Conservation (phyloP, 2,888 invertebrate species). For the Bibio marci region DNA sequence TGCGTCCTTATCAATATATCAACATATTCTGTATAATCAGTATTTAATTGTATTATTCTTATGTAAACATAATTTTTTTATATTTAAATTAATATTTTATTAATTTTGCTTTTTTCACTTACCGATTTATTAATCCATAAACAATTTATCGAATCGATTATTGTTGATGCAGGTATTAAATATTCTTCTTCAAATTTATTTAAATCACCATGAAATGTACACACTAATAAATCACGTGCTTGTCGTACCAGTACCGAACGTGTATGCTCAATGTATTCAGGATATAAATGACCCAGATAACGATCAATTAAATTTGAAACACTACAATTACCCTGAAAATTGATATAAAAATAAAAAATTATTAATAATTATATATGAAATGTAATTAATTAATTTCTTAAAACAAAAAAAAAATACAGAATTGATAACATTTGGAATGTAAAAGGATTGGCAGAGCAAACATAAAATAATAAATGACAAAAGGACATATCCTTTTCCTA, state of each 20-base stretch:
- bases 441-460: too few species aligned
- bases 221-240: slow-evolving; percentile 48
- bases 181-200: slow-evolving; percentile 43
- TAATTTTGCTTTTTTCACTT: too few species aligned
- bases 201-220: slow-evolving; percentile 45
- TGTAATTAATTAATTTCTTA: neutral
- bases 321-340: slow-evolving; percentile 9
- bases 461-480: neutral
- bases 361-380: neutral
- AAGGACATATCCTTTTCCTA: too few species aligned
- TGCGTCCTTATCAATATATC: too few species aligned
- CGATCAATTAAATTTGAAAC: slow-evolving; percentile 34
- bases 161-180: slow-evolving; percentile 39
- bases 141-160: slow-evolving; percentile 36
- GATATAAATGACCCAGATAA: slow-evolving; percentile 44
- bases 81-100: too few species aligned
- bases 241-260: slow-evolving; percentile 44
- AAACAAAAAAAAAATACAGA: neutral
- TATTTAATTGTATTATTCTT: too few species aligned
- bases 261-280: slow-evolving; percentile 36
- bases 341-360: neutral
- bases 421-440: neutral
- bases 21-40: too few species aligned
- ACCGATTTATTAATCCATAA: slow-evolving; percentile 25
- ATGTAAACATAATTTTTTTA: too few species aligned